Evolutionary conservation across 2,113 vertebrate species (phyloP).

Genomic region (Gavialis gangeticus): DNA sequence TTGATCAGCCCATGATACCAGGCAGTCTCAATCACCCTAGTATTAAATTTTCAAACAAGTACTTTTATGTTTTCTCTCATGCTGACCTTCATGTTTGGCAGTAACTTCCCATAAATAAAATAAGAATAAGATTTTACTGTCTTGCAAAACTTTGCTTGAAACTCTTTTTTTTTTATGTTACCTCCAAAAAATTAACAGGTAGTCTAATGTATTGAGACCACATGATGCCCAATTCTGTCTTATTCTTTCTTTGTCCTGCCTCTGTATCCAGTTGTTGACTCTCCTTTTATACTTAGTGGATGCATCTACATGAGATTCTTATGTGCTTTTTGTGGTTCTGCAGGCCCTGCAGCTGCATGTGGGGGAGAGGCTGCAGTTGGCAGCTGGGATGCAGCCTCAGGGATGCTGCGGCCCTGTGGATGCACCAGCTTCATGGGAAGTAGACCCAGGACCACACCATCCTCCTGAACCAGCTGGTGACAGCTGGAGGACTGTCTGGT

Average conservation of each 20-base stretch:
- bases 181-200: neutral
- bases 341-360: too few species aligned
- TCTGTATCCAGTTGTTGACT: neutral
- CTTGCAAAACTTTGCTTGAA: neutral
- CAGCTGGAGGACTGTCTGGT: too few species aligned
- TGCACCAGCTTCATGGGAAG: too few species aligned
- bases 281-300: too few species aligned
- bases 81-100: neutral
- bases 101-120: neutral
- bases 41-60: neutral
- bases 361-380: too few species aligned
- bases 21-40: neutral
- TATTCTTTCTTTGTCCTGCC: neutral
- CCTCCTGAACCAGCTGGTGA: too few species aligned
- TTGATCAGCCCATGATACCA: neutral
- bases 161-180: neutral
- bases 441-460: too few species aligned
- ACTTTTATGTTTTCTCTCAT: neutral
- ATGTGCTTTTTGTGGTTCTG: too few species aligned
- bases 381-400: too few species aligned
- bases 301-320: too few species aligned
- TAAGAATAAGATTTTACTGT: neutral
- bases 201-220: neutral
- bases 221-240: neutral
- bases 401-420: too few species aligned